Conservation (phyloP, 2,797 vertebrate genomes). For the Momotus momota region DNA sequence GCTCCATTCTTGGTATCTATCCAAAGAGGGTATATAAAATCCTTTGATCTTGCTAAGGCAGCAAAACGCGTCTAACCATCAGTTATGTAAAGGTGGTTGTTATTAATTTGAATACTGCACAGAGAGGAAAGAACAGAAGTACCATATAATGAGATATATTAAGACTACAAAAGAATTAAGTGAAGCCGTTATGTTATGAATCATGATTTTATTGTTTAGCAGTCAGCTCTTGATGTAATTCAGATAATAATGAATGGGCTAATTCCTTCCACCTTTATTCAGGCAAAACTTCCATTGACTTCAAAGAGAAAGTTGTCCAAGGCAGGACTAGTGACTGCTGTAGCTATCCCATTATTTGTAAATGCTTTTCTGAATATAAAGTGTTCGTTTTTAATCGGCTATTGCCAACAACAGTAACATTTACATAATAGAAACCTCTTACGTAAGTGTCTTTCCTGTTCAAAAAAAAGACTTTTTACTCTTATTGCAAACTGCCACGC, state of each 20-base stretch:
- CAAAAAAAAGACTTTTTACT: conserved; percentile 10
- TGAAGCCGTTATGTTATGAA: conserved; percentile 56
- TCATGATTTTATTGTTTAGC: conserved; percentile 67
- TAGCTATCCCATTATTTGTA: conserved; percentile 54
- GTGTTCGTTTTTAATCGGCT: conserved; percentile 15
- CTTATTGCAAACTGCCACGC: neutral
- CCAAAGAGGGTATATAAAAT: conserved; percentile 57
- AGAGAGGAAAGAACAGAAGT: conserved; percentile 60
- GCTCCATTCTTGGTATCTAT: conserved; percentile 24
- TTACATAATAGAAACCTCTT: conserved; percentile 56
- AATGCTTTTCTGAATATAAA: conserved; percentile 30
- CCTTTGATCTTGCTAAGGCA: conserved; percentile 62
- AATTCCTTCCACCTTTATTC: conserved; percentile 63
- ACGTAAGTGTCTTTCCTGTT: neutral
- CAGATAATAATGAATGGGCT: conserved; percentile 68
- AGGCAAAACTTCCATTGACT: conserved; percentile 56
- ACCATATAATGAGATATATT: conserved; percentile 62
- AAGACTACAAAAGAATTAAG: conserved; percentile 67
- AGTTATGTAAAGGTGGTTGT: conserved; percentile 65
- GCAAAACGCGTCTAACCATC: conserved; percentile 58
- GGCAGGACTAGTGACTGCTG: conserved; percentile 16
- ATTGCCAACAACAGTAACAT: conserved; percentile 37
- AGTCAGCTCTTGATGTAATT: conserved; percentile 65
- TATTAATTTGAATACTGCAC: conserved; percentile 70
- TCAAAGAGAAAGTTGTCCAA: conserved; percentile 59